phyloP scores from a whole-genome alignment of 2,797 vertebrate species.

The Rhinoraja longicauda region DNA sequence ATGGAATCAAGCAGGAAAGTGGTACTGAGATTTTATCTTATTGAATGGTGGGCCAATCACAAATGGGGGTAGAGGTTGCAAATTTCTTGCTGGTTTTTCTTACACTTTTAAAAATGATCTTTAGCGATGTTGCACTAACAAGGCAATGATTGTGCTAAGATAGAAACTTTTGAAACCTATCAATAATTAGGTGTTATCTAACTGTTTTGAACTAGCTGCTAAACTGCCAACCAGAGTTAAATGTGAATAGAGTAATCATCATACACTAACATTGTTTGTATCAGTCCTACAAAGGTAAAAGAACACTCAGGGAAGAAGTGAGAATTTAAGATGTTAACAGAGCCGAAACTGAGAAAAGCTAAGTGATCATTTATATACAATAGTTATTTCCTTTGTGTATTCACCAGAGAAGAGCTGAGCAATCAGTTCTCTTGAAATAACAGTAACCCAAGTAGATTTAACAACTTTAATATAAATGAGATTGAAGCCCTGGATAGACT shows the following conservation, averaged over 20 bases:
- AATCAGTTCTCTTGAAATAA: not conserved
- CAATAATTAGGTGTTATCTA: not conserved
- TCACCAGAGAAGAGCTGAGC: not conserved
- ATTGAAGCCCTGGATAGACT: not conserved
- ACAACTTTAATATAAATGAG: conserved; percentile 19
- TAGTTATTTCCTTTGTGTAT: not conserved
- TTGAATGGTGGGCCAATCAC: too few species aligned
- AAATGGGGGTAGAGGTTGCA: too few species aligned
- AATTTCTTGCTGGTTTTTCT: too few species aligned
- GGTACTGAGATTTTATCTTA: too few species aligned
- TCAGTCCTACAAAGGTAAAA: not conserved
- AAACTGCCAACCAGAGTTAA: not conserved
- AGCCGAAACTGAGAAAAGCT: not conserved
- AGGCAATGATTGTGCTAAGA: not conserved
- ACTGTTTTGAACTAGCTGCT: not conserved
- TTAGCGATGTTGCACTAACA: not conserved
- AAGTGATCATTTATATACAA: not conserved
- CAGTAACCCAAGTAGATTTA: not conserved
- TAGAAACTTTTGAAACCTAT: not conserved
- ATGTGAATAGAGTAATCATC: not conserved
- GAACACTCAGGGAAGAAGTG: not conserved
- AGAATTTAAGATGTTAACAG: not conserved
- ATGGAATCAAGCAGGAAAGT: too few species aligned
- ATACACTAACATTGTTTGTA: not conserved
- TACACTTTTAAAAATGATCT: not conserved